Evolutionary conservation across 92 coral and sea anemone species (phyloP), one percentile per base, ranked within the genome.

Genomic region (Micromussa lordhowensis): DNA sequence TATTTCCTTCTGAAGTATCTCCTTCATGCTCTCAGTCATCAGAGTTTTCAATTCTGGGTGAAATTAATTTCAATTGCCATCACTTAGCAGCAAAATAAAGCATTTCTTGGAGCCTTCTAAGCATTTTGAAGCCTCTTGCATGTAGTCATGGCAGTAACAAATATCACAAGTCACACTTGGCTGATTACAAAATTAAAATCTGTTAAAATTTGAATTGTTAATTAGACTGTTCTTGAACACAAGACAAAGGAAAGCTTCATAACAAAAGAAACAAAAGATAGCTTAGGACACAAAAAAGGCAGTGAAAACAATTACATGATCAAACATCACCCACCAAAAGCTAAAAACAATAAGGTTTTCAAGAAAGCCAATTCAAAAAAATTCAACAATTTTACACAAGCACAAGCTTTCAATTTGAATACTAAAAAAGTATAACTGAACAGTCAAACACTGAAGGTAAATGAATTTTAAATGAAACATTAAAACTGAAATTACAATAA

Each of bases 81-180:
- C 18, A 73, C 11, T 84, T 28, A 71, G 35, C 79, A 58, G n/a
- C 19, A 73, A 24, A 54, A 53, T 34, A 22, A 74, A 68, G 7
- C 68, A 82, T n/a, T 28, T 69, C 74, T 38, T 6, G 2, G 21
- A 30, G 12, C 69, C 10, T 16, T 54, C 17, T 34, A 26, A 1
- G 34, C 71, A 51, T 84, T 84, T 74, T 72, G 32, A 71, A 28
- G 77, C 53, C 36, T 2, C 24, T 35, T 32, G 22, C 14, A 55
- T 40, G 88, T 74, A 75, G 88, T 44, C 89, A 77, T 86, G 83
- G 77, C 49, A 77, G 19, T 84, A 75, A 77, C 58, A 44, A 12
- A 38, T 12, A 36, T 5, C 88, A 73, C 16, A 76, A 22, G 82
- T 86, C 89, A 86, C 83, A 77, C 89, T 36, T 86, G 76, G 51